Conservation (phyloP, 2,113 vertebrate species). For the Pseudonaja textilis region DNA sequence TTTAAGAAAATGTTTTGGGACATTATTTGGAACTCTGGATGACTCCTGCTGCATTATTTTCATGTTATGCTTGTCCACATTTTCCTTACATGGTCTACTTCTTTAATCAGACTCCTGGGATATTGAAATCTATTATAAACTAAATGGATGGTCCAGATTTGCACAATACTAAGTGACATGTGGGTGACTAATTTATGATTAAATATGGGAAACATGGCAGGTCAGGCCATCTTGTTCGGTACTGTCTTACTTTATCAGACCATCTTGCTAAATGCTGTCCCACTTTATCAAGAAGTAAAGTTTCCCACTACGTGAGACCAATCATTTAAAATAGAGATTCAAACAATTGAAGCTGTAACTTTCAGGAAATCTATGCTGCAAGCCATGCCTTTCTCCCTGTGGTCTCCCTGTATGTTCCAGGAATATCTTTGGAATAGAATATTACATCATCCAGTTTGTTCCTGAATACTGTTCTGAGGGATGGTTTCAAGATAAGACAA, state of each 20-base stretch:
- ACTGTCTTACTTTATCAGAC: not conserved
- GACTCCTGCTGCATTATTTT: not conserved
- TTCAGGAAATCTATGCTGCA: not conserved
- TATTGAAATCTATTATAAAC: not conserved
- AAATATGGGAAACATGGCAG: not conserved
- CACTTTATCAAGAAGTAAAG: not conserved
- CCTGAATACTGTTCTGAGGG: not conserved
- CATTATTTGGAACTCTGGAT: not conserved
- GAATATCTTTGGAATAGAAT: not conserved
- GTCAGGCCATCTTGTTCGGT: not conserved
- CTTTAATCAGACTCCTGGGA: not conserved
- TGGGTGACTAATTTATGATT: not conserved
- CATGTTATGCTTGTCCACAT: not conserved
- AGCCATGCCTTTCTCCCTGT: not conserved
- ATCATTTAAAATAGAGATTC: not conserved
- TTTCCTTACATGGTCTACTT: not conserved
- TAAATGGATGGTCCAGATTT: not conserved
- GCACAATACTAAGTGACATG: not conserved
- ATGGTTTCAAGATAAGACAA: not conserved
- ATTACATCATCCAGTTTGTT: not conserved
- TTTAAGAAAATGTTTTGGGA: not conserved
- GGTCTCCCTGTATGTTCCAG: not conserved
- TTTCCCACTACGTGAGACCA: not conserved
- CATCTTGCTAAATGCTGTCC: not conserved
- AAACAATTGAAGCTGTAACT: not conserved